Evolutionary conservation across 1,140 invertebrate genomes (phyloP), one percentile per base, ranked within the genome.

Genomic region (Neodiprion virginianus): DNA sequence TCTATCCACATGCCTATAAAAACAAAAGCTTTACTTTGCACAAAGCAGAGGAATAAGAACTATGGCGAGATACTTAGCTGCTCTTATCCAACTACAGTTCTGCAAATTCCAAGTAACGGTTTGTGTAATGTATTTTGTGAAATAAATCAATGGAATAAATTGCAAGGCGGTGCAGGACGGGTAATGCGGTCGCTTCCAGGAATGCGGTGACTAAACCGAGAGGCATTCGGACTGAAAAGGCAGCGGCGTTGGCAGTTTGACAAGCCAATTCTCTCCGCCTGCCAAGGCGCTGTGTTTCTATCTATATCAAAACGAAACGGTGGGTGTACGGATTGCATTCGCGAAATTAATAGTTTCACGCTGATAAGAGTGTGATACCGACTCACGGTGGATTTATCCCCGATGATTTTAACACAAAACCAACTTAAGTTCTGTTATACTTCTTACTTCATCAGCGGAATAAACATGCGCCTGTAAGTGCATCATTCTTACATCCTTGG

Each of bases 241-340:
- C 78, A 78, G 73, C 67, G 68, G 77, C 79, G 70, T 81, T 86
- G 85, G 85, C 85, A 86, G 81, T 78, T 83, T 86, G 85, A 86
- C 85, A 86, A 86, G 79, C 83, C 83, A 86, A 86, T 85, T 79
- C 81, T 76, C 81, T 73, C 67, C 75, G 78, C 75, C 67, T 86
- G 85, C 85, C 85, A 86, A 85, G 82, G 80, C 82, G 81, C 82
- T 83, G 82, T 86, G 85, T 86, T 84, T 81, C 84, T 85, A 85
- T 86, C 85, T 85, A 83, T 84, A 85, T 82, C 74, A 83, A 85
- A 86, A 86, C 82, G 82, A 84, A 85, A 86, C 78, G 67, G 67
- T 14, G 21, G 67, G 53, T 61, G 5, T 61, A 17, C 53, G 8
- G 53, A 61, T 61, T 61, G 8, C 11, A 61, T 61, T 12, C n/a